A percentile compares a stretch with the other conserved stretches of the same genome.
Conservation (phyloP, 2,113 vertebrate species). For the Scytalopus superciliaris region DNA sequence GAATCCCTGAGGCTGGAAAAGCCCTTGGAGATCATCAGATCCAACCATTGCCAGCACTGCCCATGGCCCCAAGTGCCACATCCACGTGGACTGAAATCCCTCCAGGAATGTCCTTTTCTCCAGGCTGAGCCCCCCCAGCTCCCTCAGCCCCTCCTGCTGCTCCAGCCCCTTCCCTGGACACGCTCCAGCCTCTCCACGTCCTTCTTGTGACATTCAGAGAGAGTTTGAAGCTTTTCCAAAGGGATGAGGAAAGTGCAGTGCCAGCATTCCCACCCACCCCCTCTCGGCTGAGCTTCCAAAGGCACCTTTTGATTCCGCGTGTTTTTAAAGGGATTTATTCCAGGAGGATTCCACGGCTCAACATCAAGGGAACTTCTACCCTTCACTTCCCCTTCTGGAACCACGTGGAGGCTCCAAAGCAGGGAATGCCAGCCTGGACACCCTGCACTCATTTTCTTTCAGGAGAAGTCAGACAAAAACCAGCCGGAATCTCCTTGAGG, state of each 20-base stretch:
- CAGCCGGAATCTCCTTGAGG: neutral
- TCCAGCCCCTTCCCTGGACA: neutral
- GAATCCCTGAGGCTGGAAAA: neutral
- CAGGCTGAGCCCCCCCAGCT: too few relatives aligned
- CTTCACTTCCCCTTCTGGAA: neutral
- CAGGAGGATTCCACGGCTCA: neutral
- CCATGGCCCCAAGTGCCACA: neutral
- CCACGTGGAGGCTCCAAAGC: accelerated
- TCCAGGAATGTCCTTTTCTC: neutral
- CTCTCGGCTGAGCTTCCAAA: neutral
- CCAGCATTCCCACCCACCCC: neutral
- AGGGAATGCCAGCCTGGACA: neutral
- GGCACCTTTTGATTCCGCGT: neutral
- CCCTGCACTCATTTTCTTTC: neutral
- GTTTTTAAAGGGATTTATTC: neutral
- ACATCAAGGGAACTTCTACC: neutral
- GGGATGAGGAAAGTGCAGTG: neutral
- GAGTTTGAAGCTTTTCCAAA: neutral
- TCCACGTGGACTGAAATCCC: neutral
- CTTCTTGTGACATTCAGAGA: neutral
- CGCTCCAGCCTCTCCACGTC: neutral
- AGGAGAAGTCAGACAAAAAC: neutral
- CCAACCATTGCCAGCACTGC: neutral
- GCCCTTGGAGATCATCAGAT: neutral
- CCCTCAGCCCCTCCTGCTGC: too few relatives aligned